These are phyloP conservation scores for Pelecanoides urinatrix DNA, from an alignment of 2,113 vertebrate genomes.

Conservation along the genomic window DNA sequence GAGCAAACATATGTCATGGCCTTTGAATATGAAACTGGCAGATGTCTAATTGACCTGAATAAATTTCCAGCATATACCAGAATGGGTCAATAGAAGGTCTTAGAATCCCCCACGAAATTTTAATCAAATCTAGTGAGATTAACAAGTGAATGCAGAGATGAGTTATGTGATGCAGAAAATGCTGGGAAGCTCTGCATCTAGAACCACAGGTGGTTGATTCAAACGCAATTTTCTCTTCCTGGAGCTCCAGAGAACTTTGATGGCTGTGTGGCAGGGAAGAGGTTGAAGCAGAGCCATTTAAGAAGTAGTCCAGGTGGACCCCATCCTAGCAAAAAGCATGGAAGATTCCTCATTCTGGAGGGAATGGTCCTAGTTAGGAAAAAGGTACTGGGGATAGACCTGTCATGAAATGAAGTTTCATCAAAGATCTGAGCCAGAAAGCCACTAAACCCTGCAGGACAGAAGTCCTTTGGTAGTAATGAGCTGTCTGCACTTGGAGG, in stretches of 20 bases:
- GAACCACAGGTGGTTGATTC: neutral
- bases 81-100: slow-evolving; percentile 29
- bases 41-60: slow-evolving; percentile 35
- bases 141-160: neutral
- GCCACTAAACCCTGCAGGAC: neutral
- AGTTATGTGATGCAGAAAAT: neutral
- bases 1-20: slow-evolving; percentile 47
- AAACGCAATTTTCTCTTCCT: neutral
- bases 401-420: neutral
- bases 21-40: slow-evolving; percentile 8
- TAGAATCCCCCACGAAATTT: neutral
- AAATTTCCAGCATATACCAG: neutral
- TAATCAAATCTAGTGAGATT: neutral
- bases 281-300: neutral
- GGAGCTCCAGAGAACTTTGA: neutral
- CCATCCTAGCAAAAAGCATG: neutral
- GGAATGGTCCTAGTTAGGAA: neutral
- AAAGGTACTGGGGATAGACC: neutral
- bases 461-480: neutral
- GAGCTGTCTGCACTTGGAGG: neutral
- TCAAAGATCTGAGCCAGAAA: neutral
- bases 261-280: neutral
- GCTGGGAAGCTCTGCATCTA: neutral
- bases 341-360: neutral
- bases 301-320: neutral